Conservation (phyloP, 1,140 invertebrate genomes). For the Neuroterus valhalla region DNA sequence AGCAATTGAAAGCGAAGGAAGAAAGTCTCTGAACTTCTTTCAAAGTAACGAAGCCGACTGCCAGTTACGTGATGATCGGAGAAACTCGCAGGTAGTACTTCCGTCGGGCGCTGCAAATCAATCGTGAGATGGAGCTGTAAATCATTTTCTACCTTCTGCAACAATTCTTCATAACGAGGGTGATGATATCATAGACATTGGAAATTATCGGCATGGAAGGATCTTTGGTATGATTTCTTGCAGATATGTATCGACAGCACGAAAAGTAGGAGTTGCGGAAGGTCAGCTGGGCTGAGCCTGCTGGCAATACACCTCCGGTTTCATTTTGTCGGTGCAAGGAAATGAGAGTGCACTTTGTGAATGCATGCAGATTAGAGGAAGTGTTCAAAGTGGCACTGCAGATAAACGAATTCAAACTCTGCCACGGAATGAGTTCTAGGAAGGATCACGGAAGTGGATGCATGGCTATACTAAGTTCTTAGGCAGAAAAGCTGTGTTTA, state of each 20-base stretch:
- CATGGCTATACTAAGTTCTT: too few relatives aligned
- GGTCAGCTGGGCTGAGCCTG: constrained; percentile 46
- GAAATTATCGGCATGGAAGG: constrained; percentile 59
- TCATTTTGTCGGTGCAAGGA: constrained; percentile 34
- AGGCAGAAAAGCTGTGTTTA: too few relatives aligned
- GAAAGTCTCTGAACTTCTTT: constrained; percentile 40
- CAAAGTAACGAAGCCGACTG: constrained; percentile 35
- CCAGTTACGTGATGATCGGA: constrained; percentile 32
- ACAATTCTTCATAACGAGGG: constrained; percentile 59
- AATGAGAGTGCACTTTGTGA: constrained; percentile 34
- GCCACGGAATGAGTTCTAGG: constrained; percentile 39
- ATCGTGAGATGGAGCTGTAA: constrained; percentile 54
- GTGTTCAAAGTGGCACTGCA: constrained; percentile 13
- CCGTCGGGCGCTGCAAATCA: constrained; percentile 54
- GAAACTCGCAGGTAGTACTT: constrained; percentile 38
- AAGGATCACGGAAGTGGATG: constrained; percentile 36
- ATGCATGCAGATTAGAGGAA: constrained; percentile 35
- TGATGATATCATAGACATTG: constrained; percentile 60
- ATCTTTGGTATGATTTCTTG: constrained; percentile 62
- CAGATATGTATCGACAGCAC: constrained; percentile 54
- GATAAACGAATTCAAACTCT: constrained; percentile 37
- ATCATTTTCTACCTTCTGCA: constrained; percentile 59
- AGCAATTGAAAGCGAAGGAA: constrained; percentile 28
- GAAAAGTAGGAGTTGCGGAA: constrained; percentile 54
- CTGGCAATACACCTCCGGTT: constrained; percentile 37